Evolutionary conservation across 2,797 vertebrate species (phyloP).

Genomic region (Hylomyscus alleni): DNA sequence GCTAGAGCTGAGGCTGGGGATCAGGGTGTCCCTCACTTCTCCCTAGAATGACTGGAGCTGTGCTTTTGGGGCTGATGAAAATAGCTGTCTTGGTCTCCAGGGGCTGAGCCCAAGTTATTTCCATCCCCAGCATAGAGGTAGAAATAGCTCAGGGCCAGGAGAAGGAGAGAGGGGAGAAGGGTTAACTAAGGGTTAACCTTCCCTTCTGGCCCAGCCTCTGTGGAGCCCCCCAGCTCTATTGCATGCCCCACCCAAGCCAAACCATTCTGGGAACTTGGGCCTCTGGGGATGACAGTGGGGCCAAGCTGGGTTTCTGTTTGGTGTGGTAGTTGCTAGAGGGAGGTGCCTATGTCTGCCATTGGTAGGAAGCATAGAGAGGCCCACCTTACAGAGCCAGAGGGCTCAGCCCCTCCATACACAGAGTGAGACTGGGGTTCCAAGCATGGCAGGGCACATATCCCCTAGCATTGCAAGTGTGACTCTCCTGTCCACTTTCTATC

Average conservation of each 20-base stretch:
- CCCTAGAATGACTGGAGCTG: constrained; percentile 66
- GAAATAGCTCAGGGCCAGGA: constrained; percentile 80
- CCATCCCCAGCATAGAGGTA: constrained; percentile 76
- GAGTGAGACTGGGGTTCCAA: neutral
- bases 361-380: neutral
- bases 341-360: neutral
- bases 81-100: constrained; percentile 79
- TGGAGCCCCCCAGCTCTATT: constrained; percentile 20
- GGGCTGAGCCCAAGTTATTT: constrained; percentile 83
- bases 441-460: neutral
- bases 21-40: constrained; percentile 50
- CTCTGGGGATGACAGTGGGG: constrained; percentile 4
- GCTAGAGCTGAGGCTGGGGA: constrained; percentile 20
- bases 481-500: neutral
- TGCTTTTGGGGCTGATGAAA: constrained; percentile 81
- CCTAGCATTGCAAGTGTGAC: neutral
- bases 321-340: neutral
- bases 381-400: neutral
- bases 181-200: constrained; percentile 64
- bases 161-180: constrained; percentile 58
- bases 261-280: constrained; percentile 65
- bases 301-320: constrained; percentile 18
- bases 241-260: constrained; percentile 17
- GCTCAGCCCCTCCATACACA: neutral
- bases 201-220: neutral